Evolutionary conservation across 2,797 vertebrate species (phyloP).

Genomic region (Amblyopsis hoosieri): DNA sequence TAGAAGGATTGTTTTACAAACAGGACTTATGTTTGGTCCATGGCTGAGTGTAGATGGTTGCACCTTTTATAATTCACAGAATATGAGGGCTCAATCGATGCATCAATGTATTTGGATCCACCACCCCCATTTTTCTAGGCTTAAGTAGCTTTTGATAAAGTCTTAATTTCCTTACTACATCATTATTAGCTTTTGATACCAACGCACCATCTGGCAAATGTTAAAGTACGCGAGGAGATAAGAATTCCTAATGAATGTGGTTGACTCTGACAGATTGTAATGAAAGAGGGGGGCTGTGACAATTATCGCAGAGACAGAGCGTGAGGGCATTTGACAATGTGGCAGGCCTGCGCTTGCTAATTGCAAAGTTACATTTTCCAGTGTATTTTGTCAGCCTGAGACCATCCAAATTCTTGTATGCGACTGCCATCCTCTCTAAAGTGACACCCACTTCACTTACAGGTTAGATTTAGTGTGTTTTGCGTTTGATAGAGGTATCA

Average conservation of each 20-base stretch:
- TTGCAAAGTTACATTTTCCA: constrained; percentile 64
- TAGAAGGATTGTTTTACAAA: constrained; percentile 45
- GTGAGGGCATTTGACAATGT: constrained; percentile 71
- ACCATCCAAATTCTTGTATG: constrained; percentile 55
- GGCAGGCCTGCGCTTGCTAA: constrained; percentile 68
- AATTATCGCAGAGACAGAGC: constrained; percentile 72
- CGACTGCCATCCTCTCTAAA: constrained; percentile 35
- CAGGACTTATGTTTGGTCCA: constrained; percentile 28
- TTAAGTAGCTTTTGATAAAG: constrained; percentile 82
- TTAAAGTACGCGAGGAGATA: constrained; percentile 77
- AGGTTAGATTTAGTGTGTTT: constrained; percentile 29
- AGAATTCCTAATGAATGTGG: constrained; percentile 81
- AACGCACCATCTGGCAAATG: constrained; percentile 80
- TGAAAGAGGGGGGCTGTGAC: constrained; percentile 76
- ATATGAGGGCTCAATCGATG: constrained; percentile 73
- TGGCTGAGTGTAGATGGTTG: constrained; percentile 57
- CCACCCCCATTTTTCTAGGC: constrained; percentile 59
- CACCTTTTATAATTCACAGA: constrained; percentile 73
- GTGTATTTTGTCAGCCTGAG: constrained; percentile 41
- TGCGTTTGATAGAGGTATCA: not conserved
- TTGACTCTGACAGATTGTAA: constrained; percentile 78
- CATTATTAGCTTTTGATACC: constrained; percentile 84
- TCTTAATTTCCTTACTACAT: constrained; percentile 83
- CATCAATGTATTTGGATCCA: constrained; percentile 70
- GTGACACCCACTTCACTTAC: constrained; percentile 18